These are phyloP conservation scores for Nebria brevicollis DNA, from an alignment of 2,888 invertebrate genomes.

Conservation along the genomic window DNA sequence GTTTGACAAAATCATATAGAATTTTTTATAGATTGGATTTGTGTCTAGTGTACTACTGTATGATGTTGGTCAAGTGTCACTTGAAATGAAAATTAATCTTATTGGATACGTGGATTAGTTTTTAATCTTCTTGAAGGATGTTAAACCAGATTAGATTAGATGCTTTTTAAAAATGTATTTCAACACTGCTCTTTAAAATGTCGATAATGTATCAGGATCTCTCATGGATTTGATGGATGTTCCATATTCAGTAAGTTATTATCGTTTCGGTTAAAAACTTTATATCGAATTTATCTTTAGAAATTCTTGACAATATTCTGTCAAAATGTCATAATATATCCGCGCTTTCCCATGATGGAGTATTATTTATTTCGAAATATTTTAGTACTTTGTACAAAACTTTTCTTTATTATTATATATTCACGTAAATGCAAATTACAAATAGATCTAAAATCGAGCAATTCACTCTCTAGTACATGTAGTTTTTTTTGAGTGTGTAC, in stretches of 20 bases:
- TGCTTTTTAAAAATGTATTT: background rate
- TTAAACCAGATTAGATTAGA: background rate
- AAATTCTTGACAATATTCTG: no score
- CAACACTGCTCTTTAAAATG: background rate
- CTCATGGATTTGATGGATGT: background rate
- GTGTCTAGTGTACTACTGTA: background rate
- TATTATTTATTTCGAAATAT: no score
- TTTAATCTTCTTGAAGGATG: conserved; percentile 15
- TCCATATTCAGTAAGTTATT: background rate
- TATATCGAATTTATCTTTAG: no score
- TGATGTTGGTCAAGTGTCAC: background rate
- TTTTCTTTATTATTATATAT: no score
- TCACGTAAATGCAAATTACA: no score
- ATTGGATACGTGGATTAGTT: conserved; percentile 5
- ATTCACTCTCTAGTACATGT: no score
- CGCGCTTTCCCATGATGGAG: no score
- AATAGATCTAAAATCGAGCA: no score
- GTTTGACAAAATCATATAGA: background rate
- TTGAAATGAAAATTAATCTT: background rate
- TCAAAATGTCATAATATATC: no score
- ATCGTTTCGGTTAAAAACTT: background rate
- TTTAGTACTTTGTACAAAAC: no score
- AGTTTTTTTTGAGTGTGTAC: no score
- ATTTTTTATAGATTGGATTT: background rate
- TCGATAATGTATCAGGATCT: background rate